These are phyloP conservation scores for Meandrina meandrites DNA, from an alignment of 92 coral and sea anemone genomes.

Conservation along the genomic window DNA sequence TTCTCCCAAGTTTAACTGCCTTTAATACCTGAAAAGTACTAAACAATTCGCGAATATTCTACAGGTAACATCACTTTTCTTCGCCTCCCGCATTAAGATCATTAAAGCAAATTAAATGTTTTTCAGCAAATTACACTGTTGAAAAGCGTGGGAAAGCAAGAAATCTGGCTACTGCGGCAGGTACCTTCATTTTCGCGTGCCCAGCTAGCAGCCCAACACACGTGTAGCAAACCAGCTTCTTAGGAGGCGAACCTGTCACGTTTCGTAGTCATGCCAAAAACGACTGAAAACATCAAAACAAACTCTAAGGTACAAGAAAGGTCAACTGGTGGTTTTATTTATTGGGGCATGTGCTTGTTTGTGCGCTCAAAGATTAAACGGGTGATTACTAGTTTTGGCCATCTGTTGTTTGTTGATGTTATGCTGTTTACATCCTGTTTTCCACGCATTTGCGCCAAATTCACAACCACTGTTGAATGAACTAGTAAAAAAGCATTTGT, in stretches of 20 bases:
- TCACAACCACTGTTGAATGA: background rate
- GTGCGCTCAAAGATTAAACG: background rate
- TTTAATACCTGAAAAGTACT: background rate
- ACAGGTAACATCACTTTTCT: background rate
- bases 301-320: background rate
- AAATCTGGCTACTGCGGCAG: background rate
- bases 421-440: background rate
- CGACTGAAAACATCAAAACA: background rate
- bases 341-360: conserved; percentile 20
- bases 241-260: background rate
- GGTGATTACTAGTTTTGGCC: background rate
- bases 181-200: conserved; percentile 9
- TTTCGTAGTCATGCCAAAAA: background rate
- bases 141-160: conserved; percentile 31
- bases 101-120: background rate
- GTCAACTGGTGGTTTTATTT: conserved; percentile 30
- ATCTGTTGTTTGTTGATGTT: background rate
- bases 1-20: background rate
- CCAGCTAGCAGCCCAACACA: background rate
- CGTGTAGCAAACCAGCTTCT: background rate
- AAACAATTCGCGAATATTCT: background rate
- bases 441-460: background rate
- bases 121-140: background rate
- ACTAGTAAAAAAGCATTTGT: background rate
- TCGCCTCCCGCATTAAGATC: background rate